phyloP scores from a whole-genome alignment of 2,888 invertebrate genomes.

The Caenorhabditis auriculariae region DNA sequence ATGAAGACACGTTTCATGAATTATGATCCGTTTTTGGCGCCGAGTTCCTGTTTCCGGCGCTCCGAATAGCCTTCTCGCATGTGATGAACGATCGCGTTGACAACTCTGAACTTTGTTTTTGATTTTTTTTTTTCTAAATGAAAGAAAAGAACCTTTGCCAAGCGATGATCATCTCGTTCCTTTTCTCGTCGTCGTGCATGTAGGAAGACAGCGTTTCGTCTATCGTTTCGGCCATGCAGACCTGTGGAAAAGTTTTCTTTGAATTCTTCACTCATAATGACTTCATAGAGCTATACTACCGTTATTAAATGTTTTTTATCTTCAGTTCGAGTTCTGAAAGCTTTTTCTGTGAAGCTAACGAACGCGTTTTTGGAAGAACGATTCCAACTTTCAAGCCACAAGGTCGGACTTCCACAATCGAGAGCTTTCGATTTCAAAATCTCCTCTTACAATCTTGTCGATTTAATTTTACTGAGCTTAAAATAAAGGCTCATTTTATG shows the following conservation, averaged over 20 bases:
- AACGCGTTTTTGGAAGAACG: too few species aligned
- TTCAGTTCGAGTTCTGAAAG: too few species aligned
- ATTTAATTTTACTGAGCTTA: too few species aligned
- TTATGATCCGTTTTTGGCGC: too few species aligned
- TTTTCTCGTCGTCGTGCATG: conserved; percentile 30
- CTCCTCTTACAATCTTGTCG: too few species aligned
- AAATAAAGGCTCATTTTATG: too few species aligned
- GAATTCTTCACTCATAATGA: background rate
- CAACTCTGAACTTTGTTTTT: conserved; percentile 39
- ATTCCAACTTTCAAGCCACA: background rate
- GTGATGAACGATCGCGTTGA: conserved; percentile 41
- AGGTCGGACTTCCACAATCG: too few species aligned
- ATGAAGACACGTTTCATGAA: too few species aligned
- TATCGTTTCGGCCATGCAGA: conserved; percentile 44
- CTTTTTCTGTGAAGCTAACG: too few species aligned
- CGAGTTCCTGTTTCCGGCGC: conserved; percentile 31
- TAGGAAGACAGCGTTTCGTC: conserved; percentile 36
- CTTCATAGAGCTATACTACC: background rate
- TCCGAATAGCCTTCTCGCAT: conserved; percentile 45
- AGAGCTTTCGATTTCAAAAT: too few species aligned
- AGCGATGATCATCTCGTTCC: conserved; percentile 37
- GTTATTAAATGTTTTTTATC: background rate
- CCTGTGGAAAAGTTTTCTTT: conserved; percentile 8
- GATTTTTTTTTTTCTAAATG: too few species aligned
- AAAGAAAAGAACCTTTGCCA: conserved; percentile 46